A percentile compares a stretch with the other conserved stretches of the same genome.
These are phyloP conservation scores for Drepana falcataria DNA, from an alignment of 2,888 invertebrate species.

Conservation along the genomic window DNA sequence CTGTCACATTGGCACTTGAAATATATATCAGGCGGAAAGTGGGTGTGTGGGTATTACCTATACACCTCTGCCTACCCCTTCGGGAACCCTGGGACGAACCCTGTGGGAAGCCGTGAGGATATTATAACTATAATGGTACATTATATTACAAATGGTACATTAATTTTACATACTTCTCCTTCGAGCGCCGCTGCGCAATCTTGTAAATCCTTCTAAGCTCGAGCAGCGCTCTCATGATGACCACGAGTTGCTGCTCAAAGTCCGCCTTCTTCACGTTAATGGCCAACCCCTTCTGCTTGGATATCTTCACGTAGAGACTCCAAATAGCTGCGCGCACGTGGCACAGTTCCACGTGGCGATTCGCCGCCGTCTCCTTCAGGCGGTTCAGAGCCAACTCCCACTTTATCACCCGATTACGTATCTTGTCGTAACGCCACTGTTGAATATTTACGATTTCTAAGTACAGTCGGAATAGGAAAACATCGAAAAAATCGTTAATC, in stretches of 20 bases:
- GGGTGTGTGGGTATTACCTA: no score
- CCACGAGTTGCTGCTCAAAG: conserved; percentile 80
- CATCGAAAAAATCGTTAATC: no score
- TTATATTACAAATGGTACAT: neutral
- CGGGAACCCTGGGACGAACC: no score
- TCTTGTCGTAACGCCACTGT: conserved; percentile 79
- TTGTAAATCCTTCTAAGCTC: conserved; percentile 73
- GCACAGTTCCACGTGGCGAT: conserved; percentile 75
- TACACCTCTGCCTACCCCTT: no score
- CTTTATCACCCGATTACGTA: conserved; percentile 77
- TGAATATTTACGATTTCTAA: neutral
- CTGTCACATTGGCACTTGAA: no score
- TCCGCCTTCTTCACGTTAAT: conserved; percentile 65
- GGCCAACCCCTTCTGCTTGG: conserved; percentile 73
- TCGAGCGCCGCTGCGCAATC: conserved; percentile 59
- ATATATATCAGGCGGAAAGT: no score
- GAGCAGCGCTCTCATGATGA: conserved; percentile 79
- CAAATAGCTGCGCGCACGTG: conserved; percentile 79
- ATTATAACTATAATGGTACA: no score
- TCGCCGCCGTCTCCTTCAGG: conserved; percentile 77
- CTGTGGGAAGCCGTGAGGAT: no score
- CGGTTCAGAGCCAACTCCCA: conserved; percentile 80
- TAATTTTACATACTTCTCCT: conserved; percentile 47
- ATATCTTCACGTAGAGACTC: conserved; percentile 81
- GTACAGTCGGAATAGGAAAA: no score